Conservation (phyloP, 2,888 invertebrate genomes). For the Boloria euphrosyne region DNA sequence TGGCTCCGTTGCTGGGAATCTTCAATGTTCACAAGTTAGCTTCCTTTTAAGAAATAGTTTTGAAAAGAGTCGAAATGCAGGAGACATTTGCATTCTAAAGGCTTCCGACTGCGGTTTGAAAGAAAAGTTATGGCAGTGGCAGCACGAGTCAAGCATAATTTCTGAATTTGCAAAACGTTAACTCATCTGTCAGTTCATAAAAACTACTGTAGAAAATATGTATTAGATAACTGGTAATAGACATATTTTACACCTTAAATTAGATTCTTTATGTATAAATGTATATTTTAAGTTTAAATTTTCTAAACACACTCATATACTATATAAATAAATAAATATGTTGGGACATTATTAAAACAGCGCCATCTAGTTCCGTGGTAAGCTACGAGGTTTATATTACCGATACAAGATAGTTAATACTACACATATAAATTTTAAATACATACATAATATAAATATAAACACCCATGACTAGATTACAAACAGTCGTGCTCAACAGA, state of each 20-base stretch:
- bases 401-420: too few relatives aligned
- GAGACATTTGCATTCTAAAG: slow-evolving; percentile 74
- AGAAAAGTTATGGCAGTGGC: slow-evolving; percentile 59
- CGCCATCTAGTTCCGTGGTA: too few relatives aligned
- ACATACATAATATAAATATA: too few relatives aligned
- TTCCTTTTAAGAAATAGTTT: slow-evolving; percentile 68
- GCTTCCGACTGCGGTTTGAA: slow-evolving; percentile 55
- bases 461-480: too few relatives aligned
- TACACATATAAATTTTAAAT: too few relatives aligned
- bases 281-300: background rate
- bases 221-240: slow-evolving; percentile 18
- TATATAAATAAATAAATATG: too few relatives aligned
- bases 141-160: slow-evolving; percentile 32
- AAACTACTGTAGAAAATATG: slow-evolving; percentile 37
- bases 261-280: background rate
- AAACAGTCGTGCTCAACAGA: too few relatives aligned
- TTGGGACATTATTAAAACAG: too few relatives aligned
- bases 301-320: background rate
- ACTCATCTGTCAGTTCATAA: slow-evolving; percentile 32
- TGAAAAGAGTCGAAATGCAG: slow-evolving; percentile 69
- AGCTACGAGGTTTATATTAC: too few relatives aligned
- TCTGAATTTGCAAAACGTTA: slow-evolving; percentile 29
- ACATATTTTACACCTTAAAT: background rate
- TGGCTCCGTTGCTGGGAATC: slow-evolving; percentile 59
- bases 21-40: slow-evolving; percentile 63